Evolutionary conservation across 2,113 vertebrate genomes (phyloP), one percentile per base, ranked within the genome.

Genomic region (Pleuronectes platessa): DNA sequence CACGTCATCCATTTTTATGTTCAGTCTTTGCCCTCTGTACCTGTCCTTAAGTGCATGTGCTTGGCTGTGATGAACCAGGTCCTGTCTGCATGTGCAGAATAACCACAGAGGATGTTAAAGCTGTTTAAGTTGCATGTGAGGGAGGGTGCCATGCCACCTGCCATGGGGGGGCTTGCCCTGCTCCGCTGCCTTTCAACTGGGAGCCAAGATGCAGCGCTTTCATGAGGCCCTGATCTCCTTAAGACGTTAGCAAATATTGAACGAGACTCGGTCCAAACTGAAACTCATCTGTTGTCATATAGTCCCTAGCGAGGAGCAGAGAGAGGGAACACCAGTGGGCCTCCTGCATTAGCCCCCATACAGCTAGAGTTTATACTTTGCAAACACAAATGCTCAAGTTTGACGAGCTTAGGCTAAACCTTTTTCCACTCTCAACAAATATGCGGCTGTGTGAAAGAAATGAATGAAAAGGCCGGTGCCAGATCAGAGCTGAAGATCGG

Each of bases 271-370:
- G 85, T 84, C 88, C 88, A 92, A 84, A 88, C 87, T 88, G 90
- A 81, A 86, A 89, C 92, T 88, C 91, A 92, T 93, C 92, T 93
- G 92, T 86, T 91, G 86, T 89, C 88, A 84, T 90, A 75, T 71
- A 86, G 87, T 83, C 86, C 85, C 78, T 70, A 73, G 58, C 71
- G 77, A 21, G 37, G 21, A n/a, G 66, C 73, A 55, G 71, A 63
- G 65, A 51, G 72, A 53, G 70, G 47, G 74, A 69, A 86, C 74
- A 81, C 81, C 68, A 68, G 73, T 74, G 82, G 82, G 78, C 86
- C 84, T 86, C 83, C 86, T 71, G 88, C 78, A 56, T 84, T 84
- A 83, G 84, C 71, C 23, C 69, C 70, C 69, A 66, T 74, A 84
- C 81, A 88, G 83, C 86, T 88, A 74, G 2, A 87, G 83, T 92